Base-by-base conservation (phyloP, 2,888 invertebrate genomes). In the Agrenia bidenticulata region DNA sequence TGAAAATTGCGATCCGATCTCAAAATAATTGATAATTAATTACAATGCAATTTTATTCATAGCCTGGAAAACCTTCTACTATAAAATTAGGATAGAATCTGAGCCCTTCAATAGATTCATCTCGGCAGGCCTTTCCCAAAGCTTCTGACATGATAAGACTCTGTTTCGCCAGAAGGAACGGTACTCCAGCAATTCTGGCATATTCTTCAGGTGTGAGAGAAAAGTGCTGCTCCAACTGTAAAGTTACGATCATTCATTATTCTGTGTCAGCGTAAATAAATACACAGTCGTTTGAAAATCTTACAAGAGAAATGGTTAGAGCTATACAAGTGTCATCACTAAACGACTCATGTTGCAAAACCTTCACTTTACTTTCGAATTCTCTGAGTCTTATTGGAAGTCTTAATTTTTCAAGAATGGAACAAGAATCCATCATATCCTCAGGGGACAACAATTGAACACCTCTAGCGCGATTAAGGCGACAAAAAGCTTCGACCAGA, bases 321-420 rank as follows among this genome's bases (percentile, higher is more conserved):
- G 67, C 73, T 54, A 72, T 50, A 9, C 67, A 70, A 45, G 80
- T 78, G 45, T 82, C 81, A 72, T 84, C 81, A 71, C 81, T 80
- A 56, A 81, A 81, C 45, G 88, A 87, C 73, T 87, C 86, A 45
- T 93, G 81, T 80, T 97, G 95, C 17, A 99, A 81, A 2, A 98
- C 95, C 83, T 90, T 90, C 1, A 98, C 95, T n/a, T 97, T 97
- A 77, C 94, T 95, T 55, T 92, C 92, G 81, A 97, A 97, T 74
- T 86, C 85, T 66, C 89, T 85, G 41, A 97, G 81, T 63, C 89
- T 89, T 78, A 92, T 84, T 2, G 91, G 89, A 60, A 90, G 85
- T 74, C 80, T 83, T 66, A 88, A 81, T 5, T 83, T 82, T 27
- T 85, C 85, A 77, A 92, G 81, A 72, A 83, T 86, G 80, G 86